Percentiles rank a stretch among this genome's conserved stretches.
Evolutionary conservation across 53 echinoderm and acorn worm genomes (phyloP).

Genomic region (Holothuria leucospilota): DNA sequence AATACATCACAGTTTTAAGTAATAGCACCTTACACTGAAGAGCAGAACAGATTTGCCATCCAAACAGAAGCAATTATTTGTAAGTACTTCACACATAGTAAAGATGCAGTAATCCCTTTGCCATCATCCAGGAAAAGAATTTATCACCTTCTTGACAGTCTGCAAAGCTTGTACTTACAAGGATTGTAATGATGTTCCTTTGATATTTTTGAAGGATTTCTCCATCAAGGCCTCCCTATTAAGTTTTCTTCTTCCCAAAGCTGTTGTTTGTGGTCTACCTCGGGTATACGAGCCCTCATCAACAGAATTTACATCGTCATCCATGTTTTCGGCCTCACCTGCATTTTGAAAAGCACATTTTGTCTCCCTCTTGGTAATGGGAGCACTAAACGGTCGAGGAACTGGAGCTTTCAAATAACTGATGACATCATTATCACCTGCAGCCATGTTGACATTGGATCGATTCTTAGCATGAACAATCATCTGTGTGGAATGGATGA

Average conservation of each 20-base stretch:
- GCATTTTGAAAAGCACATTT: constrained; percentile 79
- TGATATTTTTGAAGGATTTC: constrained; percentile 15
- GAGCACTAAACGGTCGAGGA: constrained; percentile 86
- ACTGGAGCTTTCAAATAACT: constrained; percentile 35
- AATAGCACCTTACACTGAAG: no score
- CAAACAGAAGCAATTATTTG: no score
- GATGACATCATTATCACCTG: background rate
- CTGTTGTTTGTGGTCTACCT: constrained; percentile 60
- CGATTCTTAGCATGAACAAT: constrained; percentile 93
- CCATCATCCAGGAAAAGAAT: no score
- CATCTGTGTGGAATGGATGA: constrained; percentile 71
- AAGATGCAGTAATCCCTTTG: no score
- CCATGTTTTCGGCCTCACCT: constrained; percentile 65
- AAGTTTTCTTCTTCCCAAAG: constrained; percentile 16
- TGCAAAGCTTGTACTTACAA: no score
- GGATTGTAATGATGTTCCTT: constrained; percentile 21
- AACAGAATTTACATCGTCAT: background rate
- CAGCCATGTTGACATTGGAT: constrained; percentile 90
- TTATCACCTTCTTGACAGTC: no score
- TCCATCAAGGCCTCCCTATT: constrained; percentile 23
- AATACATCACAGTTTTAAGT: no score
- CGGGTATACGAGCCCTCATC: background rate
- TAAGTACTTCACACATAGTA: no score
- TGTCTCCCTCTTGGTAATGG: constrained; percentile 78
- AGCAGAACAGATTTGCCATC: no score